Evolutionary conservation across 2,888 invertebrate genomes (phyloP).

Genomic region (Sicus ferrugineus): DNA sequence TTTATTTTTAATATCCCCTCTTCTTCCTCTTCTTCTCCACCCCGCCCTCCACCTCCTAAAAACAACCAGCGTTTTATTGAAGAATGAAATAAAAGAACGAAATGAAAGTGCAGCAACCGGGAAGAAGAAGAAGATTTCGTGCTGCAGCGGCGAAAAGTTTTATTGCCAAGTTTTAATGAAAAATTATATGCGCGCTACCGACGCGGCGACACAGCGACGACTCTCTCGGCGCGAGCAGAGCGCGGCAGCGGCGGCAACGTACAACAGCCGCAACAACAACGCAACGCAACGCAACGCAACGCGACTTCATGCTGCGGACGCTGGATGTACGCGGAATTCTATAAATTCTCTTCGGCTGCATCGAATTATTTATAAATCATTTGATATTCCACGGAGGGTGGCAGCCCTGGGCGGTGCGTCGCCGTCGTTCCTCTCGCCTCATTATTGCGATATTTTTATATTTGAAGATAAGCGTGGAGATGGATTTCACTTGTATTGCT

Average conservation of each 20-base stretch:
- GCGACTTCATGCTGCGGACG: background rate
- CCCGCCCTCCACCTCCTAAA: background rate
- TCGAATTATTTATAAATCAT: conserved; percentile 26
- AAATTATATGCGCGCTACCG: conserved; percentile 54
- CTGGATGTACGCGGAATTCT: background rate
- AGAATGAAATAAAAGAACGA: conserved; percentile 21
- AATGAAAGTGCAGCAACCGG: conserved; percentile 6
- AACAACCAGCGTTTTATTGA: background rate
- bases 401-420: background rate
- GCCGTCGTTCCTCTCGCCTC: conserved; percentile 31
- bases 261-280: background rate
- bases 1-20: conserved; percentile 30
- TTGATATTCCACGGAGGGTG: conserved; percentile 25
- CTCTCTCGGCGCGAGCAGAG: background rate
- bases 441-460: conserved; percentile 55
- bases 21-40: background rate
- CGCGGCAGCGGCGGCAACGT: background rate
- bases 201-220: background rate
- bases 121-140: conserved; percentile 9
- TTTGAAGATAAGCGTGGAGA: conserved; percentile 47
- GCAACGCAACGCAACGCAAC: background rate
- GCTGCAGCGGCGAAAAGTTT: conserved; percentile 46
- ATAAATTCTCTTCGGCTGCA: background rate
- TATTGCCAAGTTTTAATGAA: conserved; percentile 60
- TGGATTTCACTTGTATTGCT: conserved; percentile 26